phyloP scores from a whole-genome alignment of 2,888 invertebrate species.

The Heliconius ismenius region DNA sequence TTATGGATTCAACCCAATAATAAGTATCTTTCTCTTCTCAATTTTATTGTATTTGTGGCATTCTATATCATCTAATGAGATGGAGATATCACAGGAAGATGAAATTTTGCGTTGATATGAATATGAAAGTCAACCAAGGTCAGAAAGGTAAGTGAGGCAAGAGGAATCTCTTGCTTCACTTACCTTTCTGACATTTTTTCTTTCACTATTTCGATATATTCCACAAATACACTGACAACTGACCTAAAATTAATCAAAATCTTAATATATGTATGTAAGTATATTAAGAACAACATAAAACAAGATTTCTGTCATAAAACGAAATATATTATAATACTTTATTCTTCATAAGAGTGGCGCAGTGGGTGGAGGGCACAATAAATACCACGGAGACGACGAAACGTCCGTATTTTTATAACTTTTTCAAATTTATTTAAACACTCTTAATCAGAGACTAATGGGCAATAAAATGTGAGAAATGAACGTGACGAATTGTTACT shows the following conservation, averaged over 20 bases:
- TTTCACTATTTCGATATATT: no score
- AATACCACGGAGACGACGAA: slow-evolving; percentile 41
- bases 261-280: background rate
- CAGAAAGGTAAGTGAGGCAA: no score
- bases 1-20: no score
- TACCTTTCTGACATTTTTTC: no score
- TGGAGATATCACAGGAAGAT: no score
- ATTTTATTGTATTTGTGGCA: no score
- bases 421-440: slow-evolving; percentile 47
- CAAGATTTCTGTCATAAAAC: slow-evolving; percentile 56
- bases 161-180: no score
- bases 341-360: slow-evolving; percentile 46
- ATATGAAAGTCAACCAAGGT: background rate
- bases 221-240: background rate
- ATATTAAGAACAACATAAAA: slow-evolving; percentile 56
- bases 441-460: slow-evolving; percentile 50
- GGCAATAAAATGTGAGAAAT: slow-evolving; percentile 47
- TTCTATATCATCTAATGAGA: no score
- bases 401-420: slow-evolving; percentile 45
- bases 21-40: no score
- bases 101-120: no score
- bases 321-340: slow-evolving; percentile 54
- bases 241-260: background rate
- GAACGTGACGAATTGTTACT: slow-evolving; percentile 34
- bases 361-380: slow-evolving; percentile 49